Evolutionary conservation across 2,113 vertebrate genomes (phyloP).

Genomic region (Chelonoidis abingdonii): DNA sequence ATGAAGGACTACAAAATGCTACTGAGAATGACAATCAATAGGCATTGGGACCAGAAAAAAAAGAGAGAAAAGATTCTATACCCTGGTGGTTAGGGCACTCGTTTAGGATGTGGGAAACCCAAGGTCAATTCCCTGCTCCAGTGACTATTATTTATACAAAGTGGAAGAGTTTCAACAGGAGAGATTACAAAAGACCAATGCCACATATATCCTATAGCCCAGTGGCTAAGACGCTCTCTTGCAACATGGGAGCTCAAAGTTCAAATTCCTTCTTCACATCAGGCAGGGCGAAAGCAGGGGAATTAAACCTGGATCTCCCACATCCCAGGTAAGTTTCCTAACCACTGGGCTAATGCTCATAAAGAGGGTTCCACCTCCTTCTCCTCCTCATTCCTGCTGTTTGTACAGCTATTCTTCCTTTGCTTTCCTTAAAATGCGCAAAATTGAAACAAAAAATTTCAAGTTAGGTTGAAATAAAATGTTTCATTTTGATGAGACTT

Average conservation of each 20-base stretch:
- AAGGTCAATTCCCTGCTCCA: neutral
- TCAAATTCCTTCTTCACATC: neutral
- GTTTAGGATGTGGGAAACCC: neutral
- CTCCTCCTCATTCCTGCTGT: neutral
- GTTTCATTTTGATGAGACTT: neutral
- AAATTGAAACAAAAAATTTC: neutral
- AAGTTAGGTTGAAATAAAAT: neutral
- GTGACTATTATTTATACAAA: neutral
- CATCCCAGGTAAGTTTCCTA: neutral
- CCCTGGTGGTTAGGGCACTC: neutral
- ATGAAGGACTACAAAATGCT: neutral
- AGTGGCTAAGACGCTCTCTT: neutral
- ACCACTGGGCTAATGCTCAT: neutral
- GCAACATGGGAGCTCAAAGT: neutral
- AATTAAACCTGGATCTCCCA: neutral
- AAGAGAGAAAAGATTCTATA: neutral
- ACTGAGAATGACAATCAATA: neutral
- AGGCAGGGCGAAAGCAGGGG: neutral
- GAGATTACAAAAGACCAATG: neutral
- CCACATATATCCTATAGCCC: neutral
- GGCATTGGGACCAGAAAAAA: neutral
- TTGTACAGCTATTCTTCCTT: neutral
- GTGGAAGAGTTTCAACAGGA: neutral
- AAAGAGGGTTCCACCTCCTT: neutral
- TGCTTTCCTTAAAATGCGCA: neutral